Percentiles rank a stretch among this genome's conserved stretches.
phyloP scores from a whole-genome alignment of 2,113 vertebrate species.

The Neopipo cinnamomea region DNA sequence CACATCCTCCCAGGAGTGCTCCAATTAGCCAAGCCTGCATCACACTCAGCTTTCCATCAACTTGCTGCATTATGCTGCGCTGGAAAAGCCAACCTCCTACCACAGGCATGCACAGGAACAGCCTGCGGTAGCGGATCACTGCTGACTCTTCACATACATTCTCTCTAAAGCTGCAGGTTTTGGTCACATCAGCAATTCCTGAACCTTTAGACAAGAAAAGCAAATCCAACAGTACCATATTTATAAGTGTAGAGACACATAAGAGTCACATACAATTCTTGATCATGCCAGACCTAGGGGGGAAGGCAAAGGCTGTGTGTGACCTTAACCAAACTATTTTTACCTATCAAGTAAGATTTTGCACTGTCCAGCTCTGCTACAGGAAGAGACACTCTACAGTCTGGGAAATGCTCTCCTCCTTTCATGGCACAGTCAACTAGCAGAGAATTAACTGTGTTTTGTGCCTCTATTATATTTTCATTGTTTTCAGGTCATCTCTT shows the following conservation, averaged over 20 bases:
- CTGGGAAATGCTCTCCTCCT: neutral
- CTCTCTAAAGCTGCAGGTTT: conserved; percentile 57
- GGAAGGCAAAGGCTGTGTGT: neutral
- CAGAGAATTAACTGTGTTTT: neutral
- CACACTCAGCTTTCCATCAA: conserved; percentile 51
- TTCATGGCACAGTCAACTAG: neutral
- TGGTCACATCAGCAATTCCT: conserved; percentile 51
- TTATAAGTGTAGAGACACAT: neutral
- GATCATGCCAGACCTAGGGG: neutral
- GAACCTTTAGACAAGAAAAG: conserved; percentile 4
- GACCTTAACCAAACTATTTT: neutral
- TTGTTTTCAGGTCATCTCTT: neutral
- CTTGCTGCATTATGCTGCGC: neutral
- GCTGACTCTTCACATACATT: conserved; percentile 57
- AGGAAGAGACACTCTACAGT: neutral
- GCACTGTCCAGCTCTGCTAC: neutral
- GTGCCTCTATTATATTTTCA: neutral
- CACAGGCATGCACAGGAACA: conserved; percentile 8
- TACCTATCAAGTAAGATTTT: neutral
- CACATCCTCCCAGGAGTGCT: conserved; percentile 62
- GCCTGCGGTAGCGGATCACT: neutral
- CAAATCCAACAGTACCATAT: neutral
- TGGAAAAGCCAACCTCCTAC: conserved; percentile 24
- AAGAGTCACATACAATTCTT: neutral
- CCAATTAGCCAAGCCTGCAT: conserved; percentile 57